Base-by-base conservation (phyloP, 2,888 invertebrate genomes). In the Eremobia ochroleuca region DNA sequence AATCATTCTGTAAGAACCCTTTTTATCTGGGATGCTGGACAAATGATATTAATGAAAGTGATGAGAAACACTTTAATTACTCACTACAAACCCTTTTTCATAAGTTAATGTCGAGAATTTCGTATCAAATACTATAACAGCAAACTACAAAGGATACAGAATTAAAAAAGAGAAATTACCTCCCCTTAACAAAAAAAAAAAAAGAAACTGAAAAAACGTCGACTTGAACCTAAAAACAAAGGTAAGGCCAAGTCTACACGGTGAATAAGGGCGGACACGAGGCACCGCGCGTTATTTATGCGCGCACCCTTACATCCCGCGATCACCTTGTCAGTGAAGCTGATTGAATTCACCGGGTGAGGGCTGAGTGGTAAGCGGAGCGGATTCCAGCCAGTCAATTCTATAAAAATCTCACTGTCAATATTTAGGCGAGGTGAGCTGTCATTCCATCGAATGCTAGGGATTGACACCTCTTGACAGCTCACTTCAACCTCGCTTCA, bases 261-360 rank as follows among this genome's bases (percentile, higher is more conserved):
- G 64, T 43, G 76, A 83, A 85, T 73, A 89, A 90, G 90, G 91
- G 88, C 88, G 86, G 91, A 92, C 92, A 90, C 80, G 87, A 87
- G 81, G 81, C 89, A 90, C 89, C 88, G 55, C 86, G 87, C 90
- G 91, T 95, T 95, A 96, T 94, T 95, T 96, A 95, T 95, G 95
- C 94, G 95, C 93, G 88, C 92, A 88, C 93, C 94, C 93, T 93
- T 92, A 93, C 88, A 88, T 85, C 89, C 88, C 80, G 76, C 88
- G 90, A 92, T 93, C 93, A 93, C 93, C 92, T 93, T 91, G 91
- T 92, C 90, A 91, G 89, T 91, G 92, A 93, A 92, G 94, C 95
- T 95, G 95, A 95, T 96, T 96, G 95, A 95, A 95, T 95, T 94
- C 91, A 49, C 88, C 62, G 90, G 86, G 79, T 52, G 59, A 5